Evolutionary conservation across 2,888 invertebrate genomes (phyloP), one percentile per base, ranked within the genome.

Genomic region (Amiota communis): DNA sequence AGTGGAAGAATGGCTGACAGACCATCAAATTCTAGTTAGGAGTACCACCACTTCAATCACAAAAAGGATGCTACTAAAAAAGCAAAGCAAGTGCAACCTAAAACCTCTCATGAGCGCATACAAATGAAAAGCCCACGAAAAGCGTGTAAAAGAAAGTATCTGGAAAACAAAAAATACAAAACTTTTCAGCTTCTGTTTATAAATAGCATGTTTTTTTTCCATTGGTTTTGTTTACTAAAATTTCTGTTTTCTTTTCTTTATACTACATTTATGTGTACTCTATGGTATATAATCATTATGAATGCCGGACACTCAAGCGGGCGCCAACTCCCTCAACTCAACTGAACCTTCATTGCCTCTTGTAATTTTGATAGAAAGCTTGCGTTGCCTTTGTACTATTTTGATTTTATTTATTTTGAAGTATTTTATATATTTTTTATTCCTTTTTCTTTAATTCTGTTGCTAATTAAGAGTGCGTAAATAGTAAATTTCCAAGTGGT

Each of bases 381-480:
- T 46, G 17, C 36, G 46, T 17, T 49, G 67, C 51, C n/a, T 68
- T 68, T 51, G 67, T 68, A 53, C n/a, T 51, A 51, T 68, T 51
- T 68, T 49, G 53, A 51, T 68, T 68, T 20, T 68, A 23, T 68
- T 68, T 68, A 13, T 68, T 23, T 68, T 68, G 53, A 68, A 68
- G 67, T 68, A 51, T 53, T 11, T 51, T 13, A 48, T 47, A 17
- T 15, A 48, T 64, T 47, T 67, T 20, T 20, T 53, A 48, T 51
- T 10, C 48, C 17, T 65, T 68, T 53, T 11, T 20, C 53, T 53
- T 67, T 67, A 51, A 20, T 51, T 51, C 53, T 68, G 67, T 68
- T 68, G 67, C 67, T 68, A 68, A 68, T 68, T 68, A 68, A 68
- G 67, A 68, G 67, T 68, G 67, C 67, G 67, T 68, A 68, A 68